Evolutionary conservation across 2,888 invertebrate species (phyloP).

Genomic region (Empis stercorea): DNA sequence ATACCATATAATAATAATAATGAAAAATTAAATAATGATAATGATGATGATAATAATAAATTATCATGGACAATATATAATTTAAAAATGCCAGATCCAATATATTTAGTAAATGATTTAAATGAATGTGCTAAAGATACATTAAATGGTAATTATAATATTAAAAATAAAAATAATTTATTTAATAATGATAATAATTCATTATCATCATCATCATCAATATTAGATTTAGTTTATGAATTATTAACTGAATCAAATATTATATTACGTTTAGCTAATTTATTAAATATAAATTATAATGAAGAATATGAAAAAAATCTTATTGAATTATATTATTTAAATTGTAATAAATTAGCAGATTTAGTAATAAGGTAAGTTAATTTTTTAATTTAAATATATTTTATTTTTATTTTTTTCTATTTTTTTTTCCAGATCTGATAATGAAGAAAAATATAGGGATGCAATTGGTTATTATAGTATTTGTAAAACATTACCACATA

Average conservation of each 20-base stretch:
- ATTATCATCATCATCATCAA: no score
- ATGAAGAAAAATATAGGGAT: conserved; percentile 31
- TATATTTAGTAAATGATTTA: conserved; percentile 55
- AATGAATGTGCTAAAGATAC: conserved; percentile 48
- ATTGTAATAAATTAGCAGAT: conserved; percentile 31
- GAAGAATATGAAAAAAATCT: not conserved
- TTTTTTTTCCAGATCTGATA: conserved; percentile 22
- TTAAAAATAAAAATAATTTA: not conserved
- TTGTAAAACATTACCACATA: conserved; percentile 28
- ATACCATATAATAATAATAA: not conserved
- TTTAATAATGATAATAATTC: not conserved
- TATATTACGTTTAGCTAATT: conserved; percentile 38
- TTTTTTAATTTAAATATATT: not conserved
- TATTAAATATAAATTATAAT: not conserved
- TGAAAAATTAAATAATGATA: no score
- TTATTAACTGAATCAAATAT: conserved; percentile 61
- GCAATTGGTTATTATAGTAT: conserved; percentile 34
- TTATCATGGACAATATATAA: conserved; percentile 58
- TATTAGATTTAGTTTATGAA: conserved; percentile 35
- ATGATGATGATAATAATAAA: no score
- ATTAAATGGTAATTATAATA: not conserved
- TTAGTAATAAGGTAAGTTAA: conserved; percentile 28
- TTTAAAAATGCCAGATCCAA: conserved; percentile 49
- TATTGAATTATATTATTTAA: conserved; percentile 12
- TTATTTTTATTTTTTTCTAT: not conserved